These are phyloP conservation scores for Brachionus asplanchnoidis DNA, from an alignment of 1,140 invertebrate species.

Conservation along the genomic window DNA sequence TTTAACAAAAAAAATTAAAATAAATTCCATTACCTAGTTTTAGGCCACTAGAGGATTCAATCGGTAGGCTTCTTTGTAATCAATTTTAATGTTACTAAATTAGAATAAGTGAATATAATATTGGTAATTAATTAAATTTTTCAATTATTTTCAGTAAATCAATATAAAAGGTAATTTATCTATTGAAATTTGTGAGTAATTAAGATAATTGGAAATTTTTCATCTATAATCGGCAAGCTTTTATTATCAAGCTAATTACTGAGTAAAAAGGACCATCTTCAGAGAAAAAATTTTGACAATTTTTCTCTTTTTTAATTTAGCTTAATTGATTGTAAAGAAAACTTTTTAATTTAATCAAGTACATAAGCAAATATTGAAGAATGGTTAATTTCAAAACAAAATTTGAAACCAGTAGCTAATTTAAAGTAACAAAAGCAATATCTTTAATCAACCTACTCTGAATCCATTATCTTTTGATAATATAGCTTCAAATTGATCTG, in stretches of 20 bases:
- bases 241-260: background rate
- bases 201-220: too few species aligned
- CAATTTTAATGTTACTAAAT: too few species aligned
- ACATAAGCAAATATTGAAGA: background rate
- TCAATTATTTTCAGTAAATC: too few species aligned
- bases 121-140: too few species aligned
- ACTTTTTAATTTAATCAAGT: slow-evolving; percentile 31
- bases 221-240: background rate
- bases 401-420: background rate
- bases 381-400: slow-evolving; percentile 4
- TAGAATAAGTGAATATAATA: too few species aligned
- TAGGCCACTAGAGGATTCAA: too few species aligned
- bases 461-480: background rate
- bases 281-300: background rate
- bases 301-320: background rate
- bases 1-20: too few species aligned
- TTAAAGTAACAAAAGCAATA: background rate
- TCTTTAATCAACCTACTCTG: background rate
- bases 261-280: background rate
- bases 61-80: too few species aligned
- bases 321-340: background rate
- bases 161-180: too few species aligned
- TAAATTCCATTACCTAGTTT: too few species aligned
- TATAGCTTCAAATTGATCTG: background rate
- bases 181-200: too few species aligned